Percentiles rank a stretch among this genome's conserved stretches.
Conservation (phyloP, 2,113 vertebrate species). For the Callopanchax toddi region DNA sequence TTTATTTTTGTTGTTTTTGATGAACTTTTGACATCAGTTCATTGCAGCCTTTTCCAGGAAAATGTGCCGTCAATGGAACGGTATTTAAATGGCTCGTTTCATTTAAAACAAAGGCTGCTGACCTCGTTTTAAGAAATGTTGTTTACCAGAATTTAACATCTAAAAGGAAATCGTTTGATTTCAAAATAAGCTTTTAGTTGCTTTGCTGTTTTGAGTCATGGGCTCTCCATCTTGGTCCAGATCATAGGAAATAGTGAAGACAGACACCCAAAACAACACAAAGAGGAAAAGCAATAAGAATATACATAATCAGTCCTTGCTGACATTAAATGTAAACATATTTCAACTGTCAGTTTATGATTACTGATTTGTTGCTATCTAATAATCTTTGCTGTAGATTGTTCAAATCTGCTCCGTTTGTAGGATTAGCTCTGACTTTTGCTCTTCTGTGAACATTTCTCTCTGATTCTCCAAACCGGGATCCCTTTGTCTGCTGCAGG, state of each 20-base stretch:
- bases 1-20: constrained; percentile 11
- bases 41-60: constrained; percentile 12
- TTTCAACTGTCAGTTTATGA: too few relatives aligned
- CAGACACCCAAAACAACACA: too few relatives aligned
- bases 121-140: neutral
- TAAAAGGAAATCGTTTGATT: constrained; percentile 17
- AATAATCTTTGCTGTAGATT: too few relatives aligned
- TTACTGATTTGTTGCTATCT: too few relatives aligned
- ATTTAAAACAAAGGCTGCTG: neutral
- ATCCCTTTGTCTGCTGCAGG: neutral
- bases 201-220: neutral
- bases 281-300: too few relatives aligned
- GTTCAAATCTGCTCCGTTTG: too few relatives aligned
- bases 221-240: neutral
- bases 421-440: too few relatives aligned
- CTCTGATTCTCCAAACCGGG: too few relatives aligned
- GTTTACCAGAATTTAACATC: constrained; percentile 3
- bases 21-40: constrained; percentile 5
- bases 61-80: constrained; percentile 15
- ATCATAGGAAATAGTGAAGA: too few relatives aligned
- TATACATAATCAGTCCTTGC: too few relatives aligned
- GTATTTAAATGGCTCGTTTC: constrained; percentile 1
- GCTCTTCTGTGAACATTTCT: too few relatives aligned
- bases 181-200: neutral
- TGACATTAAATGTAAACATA: too few relatives aligned